Percentiles rank a stretch among this genome's conserved stretches.
These are phyloP conservation scores for Cheilosia grossa DNA, from an alignment of 2,888 invertebrate species.

Conservation along the genomic window DNA sequence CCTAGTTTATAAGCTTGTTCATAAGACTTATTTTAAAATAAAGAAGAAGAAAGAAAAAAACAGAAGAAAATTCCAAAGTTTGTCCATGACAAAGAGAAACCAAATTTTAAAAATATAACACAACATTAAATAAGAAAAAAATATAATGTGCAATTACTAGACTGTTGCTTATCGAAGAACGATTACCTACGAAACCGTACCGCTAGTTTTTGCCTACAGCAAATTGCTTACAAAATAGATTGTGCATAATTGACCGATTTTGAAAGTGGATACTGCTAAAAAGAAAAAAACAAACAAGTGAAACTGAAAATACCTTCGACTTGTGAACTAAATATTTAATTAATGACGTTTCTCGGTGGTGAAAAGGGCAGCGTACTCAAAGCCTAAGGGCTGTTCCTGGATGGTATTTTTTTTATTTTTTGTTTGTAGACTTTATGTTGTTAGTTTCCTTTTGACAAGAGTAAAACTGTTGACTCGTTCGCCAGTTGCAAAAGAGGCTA, in stretches of 20 bases:
- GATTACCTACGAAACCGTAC: conserved; percentile 10
- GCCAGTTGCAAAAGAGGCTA: conserved; percentile 3
- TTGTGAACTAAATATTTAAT: conserved; percentile 32
- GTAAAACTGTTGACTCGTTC: conserved; percentile 7
- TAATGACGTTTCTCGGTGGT: conserved; percentile 21
- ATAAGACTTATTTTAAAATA: conserved; percentile 71
- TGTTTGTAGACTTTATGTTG: background rate
- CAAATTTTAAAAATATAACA: conserved; percentile 17
- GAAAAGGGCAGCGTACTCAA: conserved; percentile 4
- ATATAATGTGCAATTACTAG: conserved; percentile 68
- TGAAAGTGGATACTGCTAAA: background rate
- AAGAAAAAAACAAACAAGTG: background rate
- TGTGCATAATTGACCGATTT: conserved; percentile 4
- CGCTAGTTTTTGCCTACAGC: background rate
- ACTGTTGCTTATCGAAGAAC: conserved; percentile 58
- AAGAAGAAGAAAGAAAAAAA: background rate
- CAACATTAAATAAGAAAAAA: background rate
- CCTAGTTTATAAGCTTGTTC: conserved; percentile 68
- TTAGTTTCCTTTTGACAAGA: conserved; percentile 1
- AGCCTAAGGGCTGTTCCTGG: background rate
- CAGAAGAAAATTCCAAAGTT: conserved; percentile 19
- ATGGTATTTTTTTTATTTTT: background rate
- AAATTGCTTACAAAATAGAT: background rate
- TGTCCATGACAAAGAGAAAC: conserved; percentile 29
- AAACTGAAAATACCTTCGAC: conserved; percentile 32